phyloP scores from a whole-genome alignment of 1,140 invertebrate species.

The Centruroides sculpturatus region DNA sequence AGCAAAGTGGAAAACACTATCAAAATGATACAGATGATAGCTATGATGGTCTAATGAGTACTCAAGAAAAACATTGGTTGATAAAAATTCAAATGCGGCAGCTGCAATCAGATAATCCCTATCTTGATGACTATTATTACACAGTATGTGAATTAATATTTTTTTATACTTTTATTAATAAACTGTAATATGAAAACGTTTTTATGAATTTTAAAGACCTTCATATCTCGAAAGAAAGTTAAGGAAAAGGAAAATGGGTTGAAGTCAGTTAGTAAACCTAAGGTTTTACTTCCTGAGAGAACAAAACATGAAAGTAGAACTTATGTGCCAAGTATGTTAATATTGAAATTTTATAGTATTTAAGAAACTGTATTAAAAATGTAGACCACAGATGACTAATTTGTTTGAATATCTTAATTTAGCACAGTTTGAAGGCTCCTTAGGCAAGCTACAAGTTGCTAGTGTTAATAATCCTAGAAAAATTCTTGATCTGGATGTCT shows the following conservation, averaged over 20 bases:
- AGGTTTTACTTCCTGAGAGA: background rate
- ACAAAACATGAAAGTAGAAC: background rate
- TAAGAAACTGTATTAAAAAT: no score
- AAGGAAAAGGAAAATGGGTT: no score
- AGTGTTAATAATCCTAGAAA: conserved; percentile 71
- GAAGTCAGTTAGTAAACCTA: no score
- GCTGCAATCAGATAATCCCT: background rate
- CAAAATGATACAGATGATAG: background rate
- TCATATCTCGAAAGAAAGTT: no score
- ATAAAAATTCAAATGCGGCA: background rate
- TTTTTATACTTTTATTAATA: no score
- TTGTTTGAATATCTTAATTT: background rate
- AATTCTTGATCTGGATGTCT: conserved; percentile 62
- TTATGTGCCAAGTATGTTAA: background rate
- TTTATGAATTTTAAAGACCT: no score
- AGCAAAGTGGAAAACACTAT: no score
- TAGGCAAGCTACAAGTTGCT: conserved; percentile 58
- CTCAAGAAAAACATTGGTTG: background rate
- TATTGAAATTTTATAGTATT: no score
- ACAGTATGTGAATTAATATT: background rate
- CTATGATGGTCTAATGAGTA: background rate
- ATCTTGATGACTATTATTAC: background rate
- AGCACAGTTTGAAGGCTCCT: conserved; percentile 77
- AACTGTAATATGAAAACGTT: no score
- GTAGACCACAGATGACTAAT: no score